A percentile compares a stretch with the other conserved stretches of the same genome.
These are phyloP conservation scores for Rotaria magnacalcarata DNA, from an alignment of 2,888 invertebrate species.

Conservation along the genomic window DNA sequence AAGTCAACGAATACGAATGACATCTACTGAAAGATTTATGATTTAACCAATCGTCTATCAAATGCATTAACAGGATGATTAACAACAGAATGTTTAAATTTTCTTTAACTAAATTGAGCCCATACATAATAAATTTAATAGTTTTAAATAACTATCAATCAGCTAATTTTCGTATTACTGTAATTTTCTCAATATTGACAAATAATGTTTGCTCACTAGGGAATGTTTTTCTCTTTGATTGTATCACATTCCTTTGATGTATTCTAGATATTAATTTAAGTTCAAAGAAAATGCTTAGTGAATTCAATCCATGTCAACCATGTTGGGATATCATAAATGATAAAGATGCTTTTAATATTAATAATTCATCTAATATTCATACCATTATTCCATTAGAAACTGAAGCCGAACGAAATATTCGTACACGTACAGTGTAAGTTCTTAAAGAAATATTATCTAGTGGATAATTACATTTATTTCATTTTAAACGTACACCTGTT, in stretches of 20 bases:
- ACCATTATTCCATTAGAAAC: not conserved
- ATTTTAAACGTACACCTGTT: slow-evolving; percentile 65
- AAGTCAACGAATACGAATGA: not conserved
- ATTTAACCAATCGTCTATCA: not conserved
- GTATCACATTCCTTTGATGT: too few relatives aligned
- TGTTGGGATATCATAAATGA: not conserved
- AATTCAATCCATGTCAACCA: not conserved
- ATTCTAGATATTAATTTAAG: not conserved
- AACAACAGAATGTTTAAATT: not conserved
- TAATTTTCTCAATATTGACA: too few relatives aligned
- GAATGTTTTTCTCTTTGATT: not conserved
- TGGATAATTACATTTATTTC: not conserved
- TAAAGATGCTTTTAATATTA: not conserved
- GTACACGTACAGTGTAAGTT: slow-evolving; percentile 25
- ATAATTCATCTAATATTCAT: not conserved
- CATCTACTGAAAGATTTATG: not conserved
- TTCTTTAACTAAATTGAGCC: too few relatives aligned
- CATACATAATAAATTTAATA: not conserved
- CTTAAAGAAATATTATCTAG: not conserved
- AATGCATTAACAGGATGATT: not conserved
- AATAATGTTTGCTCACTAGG: too few relatives aligned
- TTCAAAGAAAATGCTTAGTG: not conserved
- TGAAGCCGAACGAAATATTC: slow-evolving; percentile 26
- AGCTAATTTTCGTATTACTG: too few relatives aligned
- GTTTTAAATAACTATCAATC: too few relatives aligned